Conservation (phyloP, 2,888 invertebrate genomes). For the Brenthis ino region DNA sequence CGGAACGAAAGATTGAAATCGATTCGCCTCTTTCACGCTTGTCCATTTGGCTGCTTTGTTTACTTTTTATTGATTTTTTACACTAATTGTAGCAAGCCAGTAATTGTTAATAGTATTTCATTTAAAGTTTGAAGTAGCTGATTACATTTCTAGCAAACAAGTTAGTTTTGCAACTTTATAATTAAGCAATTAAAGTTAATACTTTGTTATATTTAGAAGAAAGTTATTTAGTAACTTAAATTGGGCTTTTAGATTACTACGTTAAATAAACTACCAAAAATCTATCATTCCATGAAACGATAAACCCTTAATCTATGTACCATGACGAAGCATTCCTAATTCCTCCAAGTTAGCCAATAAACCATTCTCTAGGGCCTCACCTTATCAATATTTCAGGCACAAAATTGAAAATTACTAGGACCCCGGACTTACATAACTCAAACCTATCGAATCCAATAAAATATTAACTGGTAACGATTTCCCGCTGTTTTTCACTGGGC, state of each 20-base stretch:
- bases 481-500: constrained; percentile 74
- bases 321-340: constrained; percentile 15
- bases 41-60: constrained; percentile 47
- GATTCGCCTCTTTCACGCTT: constrained; percentile 49
- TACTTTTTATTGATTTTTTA: constrained; percentile 43
- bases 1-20: constrained; percentile 51
- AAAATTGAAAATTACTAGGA: constrained; percentile 78
- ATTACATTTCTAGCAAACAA: constrained; percentile 4
- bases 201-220: too few species aligned
- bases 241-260: neutral
- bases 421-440: constrained; percentile 73
- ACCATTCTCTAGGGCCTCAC: constrained; percentile 51
- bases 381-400: constrained; percentile 79
- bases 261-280: neutral
- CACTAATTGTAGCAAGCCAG: constrained; percentile 39
- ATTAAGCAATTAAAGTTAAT: constrained; percentile 3
- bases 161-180: constrained; percentile 4
- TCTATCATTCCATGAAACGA: constrained; percentile 1
- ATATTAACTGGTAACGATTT: constrained; percentile 77
- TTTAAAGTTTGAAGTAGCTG: constrained; percentile 4
- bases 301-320: constrained; percentile 5
- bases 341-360: constrained; percentile 35
- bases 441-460: constrained; percentile 80
- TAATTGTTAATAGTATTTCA: constrained; percentile 18
- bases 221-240: constrained; percentile 1